Base-by-base conservation (phyloP, 1,140 invertebrate species). In the Diuraphis noxia region DNA sequence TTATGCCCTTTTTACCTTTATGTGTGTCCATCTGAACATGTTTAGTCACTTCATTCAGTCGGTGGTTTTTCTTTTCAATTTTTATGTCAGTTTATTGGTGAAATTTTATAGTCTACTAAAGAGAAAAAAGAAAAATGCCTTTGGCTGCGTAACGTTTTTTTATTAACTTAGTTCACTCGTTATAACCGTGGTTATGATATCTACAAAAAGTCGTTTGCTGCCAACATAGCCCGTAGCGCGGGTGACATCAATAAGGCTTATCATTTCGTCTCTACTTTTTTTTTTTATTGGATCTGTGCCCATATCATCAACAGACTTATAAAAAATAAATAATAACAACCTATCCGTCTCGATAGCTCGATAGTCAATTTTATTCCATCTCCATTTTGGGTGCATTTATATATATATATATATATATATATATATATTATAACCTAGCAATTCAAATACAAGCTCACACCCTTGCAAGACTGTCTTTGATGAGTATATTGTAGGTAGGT, bases 231-330 rank as follows among this genome's bases (percentile, higher is more conserved):
- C 30, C 41, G 43, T 85, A 21, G 13, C 25, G 17, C 25, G 17
- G 5, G 9, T 40, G 34, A 52, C 36, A 52, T 86, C 46, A 38
- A 25, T 0, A 52, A 52, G 4, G 21, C 34, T 86, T 86, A 86
- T 86, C 34, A 52, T 86, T 86, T 52, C 36, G 34, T n/a, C 34
- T 38, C 43, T 86, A 86, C 41, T 86, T 46, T 86, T 52, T 49
- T n/a, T 49, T 49, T n/a, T 25, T 49, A 49, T 86, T 86, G 43
- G 43, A 52, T 25, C 36, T 34, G 43, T 86, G 85, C 43, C 34
- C 21, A 49, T 1, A 13, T 25, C 46, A n/a, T 52, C 9, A 36
- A 86, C 84, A 36, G 9, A 86, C 9, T 1, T 34, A 52, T 25
- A 52, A 86, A 38, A 52, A 52, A 52, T 1, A 36, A 40, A 81